Evolutionary conservation across 2,113 vertebrate genomes (phyloP).

Genomic region (Panthera leo): DNA sequence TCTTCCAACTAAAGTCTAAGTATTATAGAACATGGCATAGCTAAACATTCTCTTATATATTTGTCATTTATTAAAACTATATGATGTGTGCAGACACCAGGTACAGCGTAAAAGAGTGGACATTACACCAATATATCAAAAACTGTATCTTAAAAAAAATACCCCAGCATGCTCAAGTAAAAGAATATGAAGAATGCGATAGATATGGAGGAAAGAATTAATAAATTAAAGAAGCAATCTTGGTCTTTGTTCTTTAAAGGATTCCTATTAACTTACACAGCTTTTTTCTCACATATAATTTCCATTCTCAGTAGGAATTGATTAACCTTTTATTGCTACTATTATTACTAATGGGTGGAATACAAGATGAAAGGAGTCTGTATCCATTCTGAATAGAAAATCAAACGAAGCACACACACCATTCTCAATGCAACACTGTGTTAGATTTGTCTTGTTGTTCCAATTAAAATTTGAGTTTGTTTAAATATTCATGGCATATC

Average conservation of each 20-base stretch:
- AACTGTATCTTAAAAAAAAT: not conserved
- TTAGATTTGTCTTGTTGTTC: conserved; percentile 45
- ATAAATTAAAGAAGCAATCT: conserved; percentile 8
- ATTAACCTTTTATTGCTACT: conserved; percentile 59
- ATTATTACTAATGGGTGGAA: conserved; percentile 25
- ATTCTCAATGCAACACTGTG: conserved; percentile 13
- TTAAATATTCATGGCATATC: conserved; percentile 48
- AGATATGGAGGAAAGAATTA: not conserved
- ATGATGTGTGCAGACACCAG: not conserved
- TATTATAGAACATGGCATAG: not conserved
- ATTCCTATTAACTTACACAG: not conserved
- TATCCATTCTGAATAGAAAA: conserved; percentile 46
- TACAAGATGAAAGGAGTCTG: not conserved
- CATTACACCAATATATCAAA: not conserved
- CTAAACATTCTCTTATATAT: not conserved
- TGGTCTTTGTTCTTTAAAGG: conserved; percentile 16
- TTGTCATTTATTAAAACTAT: conserved; percentile 5
- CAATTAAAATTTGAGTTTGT: conserved; percentile 58
- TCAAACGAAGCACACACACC: not conserved
- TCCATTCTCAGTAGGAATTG: conserved; percentile 23
- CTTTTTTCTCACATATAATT: conserved; percentile 23
- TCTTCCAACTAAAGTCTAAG: not conserved
- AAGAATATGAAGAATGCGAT: conserved; percentile 7
- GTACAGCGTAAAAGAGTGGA: not conserved
- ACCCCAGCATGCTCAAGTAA: not conserved